Evolutionary conservation across 2,113 vertebrate genomes (phyloP).

Genomic region (Ciconia boyciana): DNA sequence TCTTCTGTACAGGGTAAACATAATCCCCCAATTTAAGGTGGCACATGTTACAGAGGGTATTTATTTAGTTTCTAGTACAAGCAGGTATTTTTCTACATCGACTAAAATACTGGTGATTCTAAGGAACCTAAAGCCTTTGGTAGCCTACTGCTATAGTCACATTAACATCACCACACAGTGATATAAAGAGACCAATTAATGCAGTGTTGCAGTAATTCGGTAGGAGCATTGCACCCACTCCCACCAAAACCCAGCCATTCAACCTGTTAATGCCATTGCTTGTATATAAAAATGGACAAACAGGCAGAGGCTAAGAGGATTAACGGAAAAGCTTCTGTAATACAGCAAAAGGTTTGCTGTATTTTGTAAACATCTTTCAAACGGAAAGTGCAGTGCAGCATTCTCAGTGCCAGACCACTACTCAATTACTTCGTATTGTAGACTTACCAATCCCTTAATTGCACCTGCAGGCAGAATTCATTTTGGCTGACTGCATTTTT

Average conservation of each 20-base stretch:
- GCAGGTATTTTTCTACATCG: neutral
- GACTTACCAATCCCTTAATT: conserved; percentile 46
- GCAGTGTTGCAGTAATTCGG: neutral
- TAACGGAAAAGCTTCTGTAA: conserved; percentile 17
- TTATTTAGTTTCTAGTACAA: neutral
- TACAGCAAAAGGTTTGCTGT: conserved; percentile 11
- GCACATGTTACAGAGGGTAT: neutral
- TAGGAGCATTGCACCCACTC: neutral
- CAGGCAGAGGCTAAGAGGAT: conserved; percentile 19
- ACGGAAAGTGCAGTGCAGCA: neutral
- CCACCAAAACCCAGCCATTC: neutral
- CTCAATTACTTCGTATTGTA: conserved; percentile 6
- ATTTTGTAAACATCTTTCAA: conserved; percentile 36
- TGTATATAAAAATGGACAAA: conserved; percentile 25
- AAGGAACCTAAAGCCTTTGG: neutral
- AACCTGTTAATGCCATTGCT: neutral
- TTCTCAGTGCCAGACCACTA: neutral
- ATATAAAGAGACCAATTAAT: neutral
- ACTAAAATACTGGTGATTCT: neutral
- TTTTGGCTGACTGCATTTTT: conserved; percentile 23
- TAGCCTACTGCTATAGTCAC: neutral
- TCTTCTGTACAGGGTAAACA: neutral
- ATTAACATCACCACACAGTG: neutral
- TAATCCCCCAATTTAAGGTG: neutral
- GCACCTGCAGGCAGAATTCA: conserved; percentile 46